Base-by-base conservation (phyloP, 2,888 invertebrate species). In the Malthinus seriepunctatus region DNA sequence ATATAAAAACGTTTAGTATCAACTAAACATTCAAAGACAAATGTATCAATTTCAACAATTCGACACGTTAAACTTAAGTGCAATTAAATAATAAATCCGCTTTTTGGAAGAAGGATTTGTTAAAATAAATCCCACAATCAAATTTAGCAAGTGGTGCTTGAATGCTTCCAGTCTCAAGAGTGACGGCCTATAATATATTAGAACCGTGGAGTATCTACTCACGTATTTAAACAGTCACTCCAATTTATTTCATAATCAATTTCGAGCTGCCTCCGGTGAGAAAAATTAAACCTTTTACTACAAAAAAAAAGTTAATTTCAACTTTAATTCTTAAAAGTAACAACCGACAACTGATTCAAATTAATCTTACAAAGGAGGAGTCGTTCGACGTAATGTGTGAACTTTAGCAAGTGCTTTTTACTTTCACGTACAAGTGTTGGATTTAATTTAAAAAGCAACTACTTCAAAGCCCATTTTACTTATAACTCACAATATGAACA, bases 331-430 rank as follows among this genome's bases (percentile, higher is more conserved):
- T 42, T 42, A 42, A 42, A 42, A 15, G 14, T 9, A 23, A 11
- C 11, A 42, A 42, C 9, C 12, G n/a, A 9, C 6, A 8, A 5
- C 23, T 33, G 33, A 42, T 48, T 39, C 33, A 38, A 48, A 52
- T 46, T 35, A 39, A 46, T 15, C 39, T 44, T 9, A 10, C 23
- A 46, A 48, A 53, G 58, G 58, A 42, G 51, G 50, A 38, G 50
- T 33, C 12, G 11, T 51, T 39, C 38, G 62, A 62, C 62, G 51
- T 50, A 53, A 52, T 54, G 62, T 62, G 62, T 51, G 62, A 62
- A 62, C 42, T 12, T 50, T 8, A 45, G 14, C 31, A 31, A 23
- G 12, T 48, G 51, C 10, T 32, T 11, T 10, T 12, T 10, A 32
- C 12, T 10, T 10, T 31, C 9, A 45, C n/a, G 8, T 8, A 45